These are phyloP conservation scores for Oryzaephilus surinamensis DNA, from an alignment of 1,140 invertebrate genomes.

Conservation along the genomic window DNA sequence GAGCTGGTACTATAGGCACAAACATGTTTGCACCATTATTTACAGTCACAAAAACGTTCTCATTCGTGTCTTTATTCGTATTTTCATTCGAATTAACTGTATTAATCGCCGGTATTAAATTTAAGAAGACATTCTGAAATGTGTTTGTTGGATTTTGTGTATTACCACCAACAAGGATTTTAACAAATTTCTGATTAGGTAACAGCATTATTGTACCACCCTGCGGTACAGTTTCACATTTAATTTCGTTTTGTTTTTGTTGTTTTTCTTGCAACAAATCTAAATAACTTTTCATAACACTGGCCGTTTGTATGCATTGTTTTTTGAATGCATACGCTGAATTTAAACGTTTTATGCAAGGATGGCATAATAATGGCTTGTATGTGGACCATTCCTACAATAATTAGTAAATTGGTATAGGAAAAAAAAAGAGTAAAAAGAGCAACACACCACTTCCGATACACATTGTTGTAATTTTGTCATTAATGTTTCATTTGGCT, in stretches of 20 bases:
- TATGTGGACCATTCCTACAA: constrained; percentile 31
- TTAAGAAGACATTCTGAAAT: constrained; percentile 31
- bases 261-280: constrained; percentile 20
- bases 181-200: constrained; percentile 28
- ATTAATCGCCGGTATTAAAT: constrained; percentile 25
- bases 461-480: constrained; percentile 30
- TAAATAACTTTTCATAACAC: constrained; percentile 26
- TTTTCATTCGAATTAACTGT: constrained; percentile 1
- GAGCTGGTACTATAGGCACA: constrained; percentile 7
- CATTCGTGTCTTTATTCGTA: constrained; percentile 24
- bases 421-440: constrained; percentile 14
- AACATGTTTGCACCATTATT: no score
- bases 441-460: constrained; percentile 33
- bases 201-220: constrained; percentile 9
- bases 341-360: constrained; percentile 28
- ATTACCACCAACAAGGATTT: constrained; percentile 25
- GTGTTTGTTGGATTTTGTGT: constrained; percentile 22
- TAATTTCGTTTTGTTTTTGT: constrained; percentile 20
- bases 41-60: constrained; percentile 29
- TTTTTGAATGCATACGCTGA: constrained; percentile 28
- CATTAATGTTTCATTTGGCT: constrained; percentile 26
- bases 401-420: constrained; percentile 12
- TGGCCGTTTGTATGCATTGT: constrained; percentile 28
- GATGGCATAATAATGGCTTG: constrained; percentile 30
- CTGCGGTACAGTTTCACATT: constrained; percentile 18